These are phyloP conservation scores for Coleophora deauratella DNA, from an alignment of 2,888 invertebrate species.

Conservation along the genomic window DNA sequence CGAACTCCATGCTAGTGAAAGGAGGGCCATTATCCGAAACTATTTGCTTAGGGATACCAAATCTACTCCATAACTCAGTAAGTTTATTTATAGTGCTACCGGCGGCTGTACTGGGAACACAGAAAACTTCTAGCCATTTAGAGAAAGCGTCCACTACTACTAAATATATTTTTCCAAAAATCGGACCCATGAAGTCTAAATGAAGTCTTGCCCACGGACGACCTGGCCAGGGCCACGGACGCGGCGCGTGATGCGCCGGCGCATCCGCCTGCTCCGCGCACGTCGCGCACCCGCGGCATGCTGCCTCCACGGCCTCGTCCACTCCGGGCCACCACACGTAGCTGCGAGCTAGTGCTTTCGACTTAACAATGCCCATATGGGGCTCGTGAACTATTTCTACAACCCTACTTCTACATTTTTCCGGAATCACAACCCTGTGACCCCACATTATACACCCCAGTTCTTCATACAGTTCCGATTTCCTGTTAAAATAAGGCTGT, in stretches of 20 bases:
- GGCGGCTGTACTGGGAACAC: conserved; percentile 10
- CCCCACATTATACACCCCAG: not conserved
- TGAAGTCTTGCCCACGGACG: conserved; percentile 13
- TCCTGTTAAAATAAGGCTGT: too few species aligned
- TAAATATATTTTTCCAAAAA: conserved; percentile 7
- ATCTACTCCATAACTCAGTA: conserved; percentile 3
- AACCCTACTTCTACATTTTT: not conserved
- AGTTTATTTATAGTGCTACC: not conserved
- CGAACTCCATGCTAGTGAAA: not conserved
- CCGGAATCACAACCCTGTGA: too few species aligned
- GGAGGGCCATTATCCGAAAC: conserved; percentile 9
- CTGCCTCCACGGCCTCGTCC: conserved; percentile 3
- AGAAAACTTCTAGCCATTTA: conserved; percentile 16
- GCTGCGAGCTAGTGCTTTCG: conserved; percentile 2
- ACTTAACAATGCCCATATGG: conserved; percentile 5
- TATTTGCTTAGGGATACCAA: conserved; percentile 9
- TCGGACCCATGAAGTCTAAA: conserved; percentile 5
- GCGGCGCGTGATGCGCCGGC: conserved; percentile 1
- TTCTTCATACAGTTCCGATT: conserved; percentile 10
- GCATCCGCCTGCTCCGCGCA: conserved; percentile 6
- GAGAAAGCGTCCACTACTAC: conserved; percentile 11
- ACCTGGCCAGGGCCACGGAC: conserved; percentile 3
- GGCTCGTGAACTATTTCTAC: not conserved
- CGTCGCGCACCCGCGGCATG: conserved; percentile 1
- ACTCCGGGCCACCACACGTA: conserved; percentile 5